Base-by-base conservation (phyloP, 2,113 vertebrate species). In the Halcyon malimbica region DNA sequence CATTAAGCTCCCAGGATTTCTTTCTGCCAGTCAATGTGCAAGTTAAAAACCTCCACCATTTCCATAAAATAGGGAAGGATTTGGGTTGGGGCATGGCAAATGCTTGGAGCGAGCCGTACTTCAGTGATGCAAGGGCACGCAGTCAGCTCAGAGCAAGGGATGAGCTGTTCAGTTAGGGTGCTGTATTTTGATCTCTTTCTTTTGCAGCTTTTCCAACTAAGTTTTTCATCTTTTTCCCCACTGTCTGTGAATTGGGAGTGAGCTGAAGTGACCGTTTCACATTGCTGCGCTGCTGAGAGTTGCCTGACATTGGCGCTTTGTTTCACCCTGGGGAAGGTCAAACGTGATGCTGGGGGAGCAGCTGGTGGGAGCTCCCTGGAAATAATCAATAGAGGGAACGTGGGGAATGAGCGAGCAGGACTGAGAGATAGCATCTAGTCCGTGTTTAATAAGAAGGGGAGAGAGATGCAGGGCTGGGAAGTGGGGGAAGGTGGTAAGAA, bases 401-500 rank as follows among this genome's bases (percentile, higher is more conserved):
- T 81, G 91, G 24, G 91, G 67, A 41, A 80, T 2, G 39, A 83
- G 75, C 14, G 5, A 64, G 84, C 50, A 64, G 96, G 53, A 24
- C 59, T 10, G 63, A 35, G 71, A 51, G 87, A 93, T 92, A 89
- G 13, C 84, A 93, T 96, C 84, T 71, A 82, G 26, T 35, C 69
- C 23, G 17, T 53, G 89, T 82, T 95, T 93, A 96, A 91, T 93
- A 83, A 84, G 81, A 87, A 97, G 82, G 42, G 46, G 60, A 89
- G 92, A 86, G 75, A 84, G 16, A 16, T 5, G 15, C 50, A 6
- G 51, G 65, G 73, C 48, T 1, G 8, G n/a, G 75, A 75, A 63
- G 67, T 2, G 1, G 17, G 18, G 53, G 60, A 79, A 68, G 44
- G 74, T 16, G 57, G 74, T 42, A 63, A 53, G 63, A 81, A 88